Percentiles rank a stretch among this genome's conserved stretches.
Conservation (phyloP, 2,888 invertebrate genomes). For the Dryococelus australis region DNA sequence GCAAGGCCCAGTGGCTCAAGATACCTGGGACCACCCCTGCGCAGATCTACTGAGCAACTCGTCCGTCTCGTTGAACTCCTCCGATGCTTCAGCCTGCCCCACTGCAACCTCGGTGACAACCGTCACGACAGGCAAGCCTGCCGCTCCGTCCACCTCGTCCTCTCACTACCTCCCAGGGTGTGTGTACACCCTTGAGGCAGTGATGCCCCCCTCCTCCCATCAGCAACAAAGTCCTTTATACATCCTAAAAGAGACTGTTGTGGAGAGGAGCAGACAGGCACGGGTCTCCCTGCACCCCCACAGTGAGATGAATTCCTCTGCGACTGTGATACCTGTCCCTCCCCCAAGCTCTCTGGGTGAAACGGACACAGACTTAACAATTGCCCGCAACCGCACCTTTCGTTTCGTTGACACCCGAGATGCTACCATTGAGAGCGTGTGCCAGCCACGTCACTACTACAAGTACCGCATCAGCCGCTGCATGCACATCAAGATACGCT, state of each 20-base stretch:
- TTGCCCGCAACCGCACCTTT: conserved; percentile 63
- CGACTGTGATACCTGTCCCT: conserved; percentile 46
- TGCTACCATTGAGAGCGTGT: conserved; percentile 60
- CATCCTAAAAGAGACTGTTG: conserved; percentile 52
- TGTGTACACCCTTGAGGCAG: conserved; percentile 43
- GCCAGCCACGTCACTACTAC: conserved; percentile 69
- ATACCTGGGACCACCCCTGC: conserved; percentile 6
- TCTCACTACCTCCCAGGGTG: conserved; percentile 33
- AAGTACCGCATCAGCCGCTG: conserved; percentile 63
- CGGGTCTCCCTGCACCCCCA: conserved; percentile 36
- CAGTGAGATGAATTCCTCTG: conserved; percentile 38
- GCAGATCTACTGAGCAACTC: conserved; percentile 53
- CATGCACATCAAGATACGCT: conserved; percentile 65
- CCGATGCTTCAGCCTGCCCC: conserved; percentile 45
- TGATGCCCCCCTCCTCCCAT: conserved; percentile 32
- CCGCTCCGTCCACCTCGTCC: conserved; percentile 27
- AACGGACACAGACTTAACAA: conserved; percentile 63
- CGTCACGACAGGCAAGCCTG: not conserved
- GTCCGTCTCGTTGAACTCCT: conserved; percentile 61
- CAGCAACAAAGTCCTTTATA: conserved; percentile 51
- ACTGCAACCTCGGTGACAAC: not conserved
- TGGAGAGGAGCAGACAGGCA: conserved; percentile 54
- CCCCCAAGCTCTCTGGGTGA: conserved; percentile 65
- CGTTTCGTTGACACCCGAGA: conserved; percentile 66
- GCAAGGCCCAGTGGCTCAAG: conserved; percentile 46